Base-by-base conservation (phyloP, 2,888 invertebrate genomes). In the Amphipyra tragopoginis region DNA sequence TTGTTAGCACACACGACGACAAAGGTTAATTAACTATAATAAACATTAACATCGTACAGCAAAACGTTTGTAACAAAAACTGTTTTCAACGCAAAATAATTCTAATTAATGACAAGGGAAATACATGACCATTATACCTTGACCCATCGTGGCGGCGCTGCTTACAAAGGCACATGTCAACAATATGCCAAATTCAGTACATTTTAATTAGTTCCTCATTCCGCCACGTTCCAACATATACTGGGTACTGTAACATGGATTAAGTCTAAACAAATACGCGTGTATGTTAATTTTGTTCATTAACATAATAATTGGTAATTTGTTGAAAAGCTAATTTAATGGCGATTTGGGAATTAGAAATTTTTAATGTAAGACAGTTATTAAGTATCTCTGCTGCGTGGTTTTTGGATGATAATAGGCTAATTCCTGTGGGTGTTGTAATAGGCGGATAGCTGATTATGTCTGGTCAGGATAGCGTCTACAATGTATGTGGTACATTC, bases 281-380 rank as follows among this genome's bases (percentile, higher is more conserved):
- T 53, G 33, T 61, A 68, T 68, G 73, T 47, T 50, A 73, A 73
- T 68, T 55, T 43, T 40, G 26, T 47, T 38, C 14, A 73, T 73
- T 71, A 53, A 1, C 71, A 73, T 71, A 57, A 71, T 73, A 73
- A 73, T 73, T 61, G 42, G 68, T 68, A 71, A 71, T 72, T 60
- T 54, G 74, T 68, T 49, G 43, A 40, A 40, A 73, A 68, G 53
- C 45, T 61, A 67, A 71, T 73, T 73, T 73, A 57, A 44, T 61
- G 50, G 50, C 26, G 54, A 67, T 73, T 61, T 50, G 61, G 73
- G 74, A 54, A 39, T 14, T 7, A 5, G n/a, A 47, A 26, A 36
- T 50, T n/a, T 34, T 29, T 21, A 21, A 21, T 21, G 21, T 21
- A 21, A 42, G 68, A 42, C 70, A 40, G 47, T 36, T 65, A 72